A percentile compares a stretch with the other conserved stretches of the same genome.
These are phyloP conservation scores for Hoplias malabaricus DNA, from an alignment of 2,113 vertebrate species.

Conservation along the genomic window DNA sequence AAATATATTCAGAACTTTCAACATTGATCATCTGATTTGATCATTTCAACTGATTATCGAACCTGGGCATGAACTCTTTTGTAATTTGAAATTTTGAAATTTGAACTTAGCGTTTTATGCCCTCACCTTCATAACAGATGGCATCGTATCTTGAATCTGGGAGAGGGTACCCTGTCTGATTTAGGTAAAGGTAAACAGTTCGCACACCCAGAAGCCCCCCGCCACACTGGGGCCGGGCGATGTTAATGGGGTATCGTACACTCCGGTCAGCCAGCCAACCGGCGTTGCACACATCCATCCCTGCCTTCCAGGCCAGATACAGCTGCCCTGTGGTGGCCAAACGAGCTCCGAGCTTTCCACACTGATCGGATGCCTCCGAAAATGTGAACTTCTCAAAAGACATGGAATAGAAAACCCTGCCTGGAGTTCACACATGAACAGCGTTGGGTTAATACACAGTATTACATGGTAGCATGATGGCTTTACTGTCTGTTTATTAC, in stretches of 20 bases:
- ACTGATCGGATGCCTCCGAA: constrained; percentile 85
- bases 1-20: background rate
- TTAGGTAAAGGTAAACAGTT: constrained; percentile 85
- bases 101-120: background rate
- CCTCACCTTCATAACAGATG: constrained; percentile 87
- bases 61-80: too few relatives aligned
- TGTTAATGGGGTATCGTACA: constrained; percentile 92
- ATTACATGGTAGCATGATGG: background rate
- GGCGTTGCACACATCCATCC: constrained; percentile 93
- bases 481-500: constrained; percentile 62
- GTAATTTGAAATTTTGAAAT: too few relatives aligned
- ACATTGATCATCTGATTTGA: background rate
- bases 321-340: constrained; percentile 91
- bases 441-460: background rate
- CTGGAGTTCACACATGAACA: constrained; percentile 65
- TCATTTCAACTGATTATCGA: too few relatives aligned
- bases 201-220: constrained; percentile 91
- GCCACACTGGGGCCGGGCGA: constrained; percentile 88
- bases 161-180: constrained; percentile 92
- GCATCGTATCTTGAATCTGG: constrained; percentile 86
- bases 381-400: constrained; percentile 87
- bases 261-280: constrained; percentile 93
- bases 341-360: constrained; percentile 80
- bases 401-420: constrained; percentile 90
- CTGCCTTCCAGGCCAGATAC: constrained; percentile 90